phyloP scores from a whole-genome alignment of 2,888 invertebrate species.

The Troides aeacus region DNA sequence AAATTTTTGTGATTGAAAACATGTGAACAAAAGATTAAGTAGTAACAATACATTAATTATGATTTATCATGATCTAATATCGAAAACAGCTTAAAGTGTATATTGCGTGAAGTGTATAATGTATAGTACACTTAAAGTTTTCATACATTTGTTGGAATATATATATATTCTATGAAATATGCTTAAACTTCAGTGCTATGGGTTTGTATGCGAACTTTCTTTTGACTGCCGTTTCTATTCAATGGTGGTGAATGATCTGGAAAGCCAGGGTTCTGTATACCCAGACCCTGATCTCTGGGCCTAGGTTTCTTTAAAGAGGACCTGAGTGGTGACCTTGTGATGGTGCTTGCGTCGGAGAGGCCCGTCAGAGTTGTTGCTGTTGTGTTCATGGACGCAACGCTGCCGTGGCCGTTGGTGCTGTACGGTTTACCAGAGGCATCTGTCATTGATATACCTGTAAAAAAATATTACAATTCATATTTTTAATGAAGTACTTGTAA shows the following conservation, averaged over 20 bases:
- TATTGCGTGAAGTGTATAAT: neutral
- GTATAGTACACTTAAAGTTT: neutral
- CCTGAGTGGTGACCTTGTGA: conserved; percentile 75
- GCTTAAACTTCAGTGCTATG: conserved; percentile 92
- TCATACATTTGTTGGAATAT: neutral
- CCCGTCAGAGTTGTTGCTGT: conserved; percentile 84
- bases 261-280: conserved; percentile 92
- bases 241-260: conserved; percentile 91
- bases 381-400: conserved; percentile 87
- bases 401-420: conserved; percentile 82
- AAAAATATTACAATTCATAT: neutral
- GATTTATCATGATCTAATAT: neutral
- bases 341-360: conserved; percentile 71
- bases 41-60: conserved; percentile 3
- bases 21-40: conserved; percentile 6
- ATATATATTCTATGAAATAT: neutral
- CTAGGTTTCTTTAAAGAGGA: conserved; percentile 92
- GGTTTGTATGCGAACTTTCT: conserved; percentile 94
- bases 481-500: neutral
- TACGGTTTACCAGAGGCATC: conserved; percentile 93
- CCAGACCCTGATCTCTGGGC: conserved; percentile 82
- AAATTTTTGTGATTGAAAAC: neutral
- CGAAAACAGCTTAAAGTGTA: neutral
- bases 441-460: conserved; percentile 88
- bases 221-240: conserved; percentile 91